These are phyloP conservation scores for Hymenochirus boettgeri DNA, from an alignment of 2,113 vertebrate species.

Conservation along the genomic window DNA sequence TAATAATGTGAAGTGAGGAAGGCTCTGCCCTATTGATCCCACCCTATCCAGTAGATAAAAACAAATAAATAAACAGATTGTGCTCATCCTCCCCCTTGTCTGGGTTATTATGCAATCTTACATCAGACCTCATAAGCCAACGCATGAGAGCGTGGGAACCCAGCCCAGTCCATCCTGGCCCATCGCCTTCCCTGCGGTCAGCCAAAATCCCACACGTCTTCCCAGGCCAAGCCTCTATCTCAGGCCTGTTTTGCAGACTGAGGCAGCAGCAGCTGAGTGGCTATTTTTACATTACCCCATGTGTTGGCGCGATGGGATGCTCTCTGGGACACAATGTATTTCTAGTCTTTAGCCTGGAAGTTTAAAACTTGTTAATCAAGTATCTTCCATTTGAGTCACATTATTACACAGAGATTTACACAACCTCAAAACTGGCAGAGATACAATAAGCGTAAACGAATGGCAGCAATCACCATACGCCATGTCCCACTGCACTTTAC, in stretches of 20 bases:
- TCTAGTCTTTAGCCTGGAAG: background rate
- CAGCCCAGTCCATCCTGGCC: conserved; percentile 37
- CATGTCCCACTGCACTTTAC: no score
- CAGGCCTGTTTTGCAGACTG: conserved; percentile 24
- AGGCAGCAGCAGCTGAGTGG: conserved; percentile 21
- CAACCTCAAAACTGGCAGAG: background rate
- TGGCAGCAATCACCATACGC: background rate
- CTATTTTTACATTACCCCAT: conserved; percentile 28
- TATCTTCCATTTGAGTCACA: background rate
- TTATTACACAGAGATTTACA: background rate
- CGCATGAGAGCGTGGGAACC: conserved; percentile 42
- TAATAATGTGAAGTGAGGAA: no score
- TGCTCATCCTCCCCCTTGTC: conserved; percentile 14
- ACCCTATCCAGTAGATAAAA: background rate
- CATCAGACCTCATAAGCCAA: conserved; percentile 40
- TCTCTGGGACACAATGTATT: conserved; percentile 5
- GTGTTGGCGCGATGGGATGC: background rate
- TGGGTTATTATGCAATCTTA: conserved; percentile 41
- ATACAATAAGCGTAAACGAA: background rate
- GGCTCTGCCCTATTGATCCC: background rate
- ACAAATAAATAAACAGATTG: background rate
- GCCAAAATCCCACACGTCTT: conserved; percentile 41
- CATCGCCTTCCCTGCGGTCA: conserved; percentile 41
- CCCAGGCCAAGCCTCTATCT: conserved; percentile 35
- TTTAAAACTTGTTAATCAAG: conserved; percentile 21